phyloP scores from a whole-genome alignment of 2,888 invertebrate species.

The Dryococelus australis region DNA sequence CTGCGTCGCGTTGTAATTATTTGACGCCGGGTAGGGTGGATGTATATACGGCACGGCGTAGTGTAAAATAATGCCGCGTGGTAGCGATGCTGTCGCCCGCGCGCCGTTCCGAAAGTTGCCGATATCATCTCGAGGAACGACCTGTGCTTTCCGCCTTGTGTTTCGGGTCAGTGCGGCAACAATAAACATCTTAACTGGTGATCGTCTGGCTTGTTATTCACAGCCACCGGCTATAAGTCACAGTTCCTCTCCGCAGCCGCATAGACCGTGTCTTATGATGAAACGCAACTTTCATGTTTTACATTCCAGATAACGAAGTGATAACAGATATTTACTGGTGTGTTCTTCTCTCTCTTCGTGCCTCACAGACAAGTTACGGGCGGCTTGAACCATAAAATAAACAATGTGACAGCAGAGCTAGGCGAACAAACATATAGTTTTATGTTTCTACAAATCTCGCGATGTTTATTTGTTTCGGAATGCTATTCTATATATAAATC shows the following conservation, averaged over 20 bases:
- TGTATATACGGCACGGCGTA: too few relatives aligned
- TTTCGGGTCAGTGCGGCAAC: not conserved
- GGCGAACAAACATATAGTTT: not conserved
- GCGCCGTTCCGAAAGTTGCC: too few relatives aligned
- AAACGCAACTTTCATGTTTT: not conserved
- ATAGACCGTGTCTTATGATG: not conserved
- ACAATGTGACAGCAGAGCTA: not conserved
- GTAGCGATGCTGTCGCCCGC: too few relatives aligned
- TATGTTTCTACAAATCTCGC: not conserved
- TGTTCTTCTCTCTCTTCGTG: not conserved
- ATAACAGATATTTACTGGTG: conserved; percentile 27
- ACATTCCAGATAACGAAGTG: conserved; percentile 31
- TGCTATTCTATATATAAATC: not conserved
- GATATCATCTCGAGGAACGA: too few relatives aligned
- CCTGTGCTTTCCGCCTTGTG: too few relatives aligned
- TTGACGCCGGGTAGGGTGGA: too few relatives aligned
- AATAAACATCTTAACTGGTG: conserved; percentile 11
- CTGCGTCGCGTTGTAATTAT: too few relatives aligned
- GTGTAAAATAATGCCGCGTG: too few relatives aligned
- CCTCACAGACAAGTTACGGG: not conserved
- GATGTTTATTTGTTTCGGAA: not conserved
- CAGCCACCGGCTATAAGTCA: not conserved
- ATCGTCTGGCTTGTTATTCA: not conserved
- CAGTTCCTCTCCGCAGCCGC: not conserved
- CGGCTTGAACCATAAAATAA: not conserved